Conservation (phyloP, 1,140 invertebrate species). For the Lucilia sericata region DNA sequence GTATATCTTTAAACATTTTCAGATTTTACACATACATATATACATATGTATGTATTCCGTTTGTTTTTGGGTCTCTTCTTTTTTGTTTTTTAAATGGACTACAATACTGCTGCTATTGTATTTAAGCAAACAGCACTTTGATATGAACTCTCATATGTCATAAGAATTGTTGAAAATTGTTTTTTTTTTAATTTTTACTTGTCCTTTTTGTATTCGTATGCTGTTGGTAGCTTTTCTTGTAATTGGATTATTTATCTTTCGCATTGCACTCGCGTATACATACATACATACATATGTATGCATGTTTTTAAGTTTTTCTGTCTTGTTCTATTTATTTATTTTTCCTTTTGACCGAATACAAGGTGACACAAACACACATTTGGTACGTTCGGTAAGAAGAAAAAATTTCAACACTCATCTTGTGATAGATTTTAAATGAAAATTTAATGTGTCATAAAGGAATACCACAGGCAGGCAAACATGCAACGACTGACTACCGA, state of each 20-base stretch:
- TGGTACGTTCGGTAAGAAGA: too few relatives aligned
- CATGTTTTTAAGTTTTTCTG: neutral
- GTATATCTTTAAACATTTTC: too few relatives aligned
- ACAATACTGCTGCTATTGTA: neutral
- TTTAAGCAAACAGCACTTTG: neutral
- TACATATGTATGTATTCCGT: neutral
- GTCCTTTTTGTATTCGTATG: neutral
- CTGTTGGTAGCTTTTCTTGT: slow-evolving; percentile 5
- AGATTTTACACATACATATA: too few relatives aligned
- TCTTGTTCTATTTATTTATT: neutral
- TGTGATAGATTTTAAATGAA: slow-evolving; percentile 43
- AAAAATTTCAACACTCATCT: slow-evolving; percentile 3
- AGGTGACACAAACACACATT: neutral
- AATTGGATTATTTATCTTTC: slow-evolving; percentile 44
- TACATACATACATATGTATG: too few relatives aligned
- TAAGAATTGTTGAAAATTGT: slow-evolving; percentile 35
- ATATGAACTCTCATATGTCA: slow-evolving; percentile 20
- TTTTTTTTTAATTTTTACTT: neutral
- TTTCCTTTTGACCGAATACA: neutral
- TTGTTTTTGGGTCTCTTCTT: neutral
- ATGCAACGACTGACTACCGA: neutral
- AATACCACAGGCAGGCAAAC: slow-evolving; percentile 27
- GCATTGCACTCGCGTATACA: slow-evolving; percentile 13
- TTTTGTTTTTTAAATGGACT: slow-evolving; percentile 23
- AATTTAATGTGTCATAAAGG: slow-evolving; percentile 21